Evolutionary conservation across 2,797 vertebrate species (phyloP).

Genomic region (Sebastiscus tertius): DNA sequence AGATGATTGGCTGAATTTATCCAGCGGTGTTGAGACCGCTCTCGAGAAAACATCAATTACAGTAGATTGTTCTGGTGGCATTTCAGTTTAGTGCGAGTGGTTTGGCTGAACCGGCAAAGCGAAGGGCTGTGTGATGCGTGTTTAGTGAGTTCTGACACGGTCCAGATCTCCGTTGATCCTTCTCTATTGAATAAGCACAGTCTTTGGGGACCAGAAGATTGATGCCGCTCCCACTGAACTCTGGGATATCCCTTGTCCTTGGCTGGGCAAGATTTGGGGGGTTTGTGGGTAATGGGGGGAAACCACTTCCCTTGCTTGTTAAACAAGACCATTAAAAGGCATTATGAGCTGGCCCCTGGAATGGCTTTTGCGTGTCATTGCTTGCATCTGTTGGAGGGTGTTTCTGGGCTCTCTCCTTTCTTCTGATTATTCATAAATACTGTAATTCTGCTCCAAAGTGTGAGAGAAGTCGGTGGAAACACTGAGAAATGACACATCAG

Average conservation of each 20-base stretch:
- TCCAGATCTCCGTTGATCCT: constrained; percentile 70
- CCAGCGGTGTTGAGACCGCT: constrained; percentile 57
- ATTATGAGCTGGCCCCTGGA: constrained; percentile 73
- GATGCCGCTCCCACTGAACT: constrained; percentile 80
- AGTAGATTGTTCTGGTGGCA: constrained; percentile 71
- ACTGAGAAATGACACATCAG: not conserved
- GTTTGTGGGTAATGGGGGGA: constrained; percentile 79
- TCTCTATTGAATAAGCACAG: constrained; percentile 73
- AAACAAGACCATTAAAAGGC: constrained; percentile 83
- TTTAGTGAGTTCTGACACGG: constrained; percentile 70
- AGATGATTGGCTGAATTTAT: constrained; percentile 59
- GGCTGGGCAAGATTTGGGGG: constrained; percentile 64
- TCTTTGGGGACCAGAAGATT: constrained; percentile 75
- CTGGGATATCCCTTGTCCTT: constrained; percentile 79
- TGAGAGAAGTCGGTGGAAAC: constrained; percentile 40
- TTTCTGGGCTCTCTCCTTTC: constrained; percentile 65
- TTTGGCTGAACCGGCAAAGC: constrained; percentile 62
- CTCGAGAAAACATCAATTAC: constrained; percentile 71
- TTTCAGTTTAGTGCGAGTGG: constrained; percentile 61
- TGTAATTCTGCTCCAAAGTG: constrained; percentile 39
- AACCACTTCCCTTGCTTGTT: constrained; percentile 86
- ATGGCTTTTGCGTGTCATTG: constrained; percentile 75
- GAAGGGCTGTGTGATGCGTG: constrained; percentile 37
- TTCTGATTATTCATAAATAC: constrained; percentile 64
- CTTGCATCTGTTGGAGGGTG: constrained; percentile 76